phyloP scores from a whole-genome alignment of 2,797 vertebrate species.

The Crocodylus rhombifer region DNA sequence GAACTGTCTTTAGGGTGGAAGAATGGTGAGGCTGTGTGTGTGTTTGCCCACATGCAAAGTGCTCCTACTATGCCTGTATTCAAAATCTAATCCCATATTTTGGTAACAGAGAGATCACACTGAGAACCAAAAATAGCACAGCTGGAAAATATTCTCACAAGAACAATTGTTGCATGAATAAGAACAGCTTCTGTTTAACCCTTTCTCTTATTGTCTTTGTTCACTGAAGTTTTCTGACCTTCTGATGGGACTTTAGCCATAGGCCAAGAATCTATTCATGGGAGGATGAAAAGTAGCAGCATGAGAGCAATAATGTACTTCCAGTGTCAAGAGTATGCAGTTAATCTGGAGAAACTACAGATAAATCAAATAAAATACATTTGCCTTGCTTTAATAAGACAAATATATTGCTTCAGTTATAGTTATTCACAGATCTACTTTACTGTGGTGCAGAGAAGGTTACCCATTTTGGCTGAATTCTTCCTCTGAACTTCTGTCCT shows the following conservation, averaged over 20 bases:
- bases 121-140: conserved; percentile 73
- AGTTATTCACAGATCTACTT: neutral
- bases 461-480: conserved; percentile 7
- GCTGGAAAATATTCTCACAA: conserved; percentile 62
- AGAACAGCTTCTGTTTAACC: conserved; percentile 67
- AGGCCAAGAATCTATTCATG: conserved; percentile 21
- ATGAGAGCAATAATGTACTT: conserved; percentile 32
- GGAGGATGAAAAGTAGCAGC: conserved; percentile 39
- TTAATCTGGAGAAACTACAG: neutral
- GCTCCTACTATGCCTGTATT: conserved; percentile 62
- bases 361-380: conserved; percentile 31
- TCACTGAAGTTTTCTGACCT: conserved; percentile 40
- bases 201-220: conserved; percentile 63
- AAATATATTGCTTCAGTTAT: neutral
- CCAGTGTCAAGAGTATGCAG: conserved; percentile 28
- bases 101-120: conserved; percentile 52
- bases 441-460: neutral
- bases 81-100: conserved; percentile 73
- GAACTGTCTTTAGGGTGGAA: conserved; percentile 39
- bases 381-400: conserved; percentile 28
- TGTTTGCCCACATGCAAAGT: conserved; percentile 56
- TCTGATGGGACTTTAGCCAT: neutral
- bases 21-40: neutral
- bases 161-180: conserved; percentile 70
- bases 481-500: neutral